Evolutionary conservation across 2,888 invertebrate species (phyloP).

Genomic region (Diploptera punctata): DNA sequence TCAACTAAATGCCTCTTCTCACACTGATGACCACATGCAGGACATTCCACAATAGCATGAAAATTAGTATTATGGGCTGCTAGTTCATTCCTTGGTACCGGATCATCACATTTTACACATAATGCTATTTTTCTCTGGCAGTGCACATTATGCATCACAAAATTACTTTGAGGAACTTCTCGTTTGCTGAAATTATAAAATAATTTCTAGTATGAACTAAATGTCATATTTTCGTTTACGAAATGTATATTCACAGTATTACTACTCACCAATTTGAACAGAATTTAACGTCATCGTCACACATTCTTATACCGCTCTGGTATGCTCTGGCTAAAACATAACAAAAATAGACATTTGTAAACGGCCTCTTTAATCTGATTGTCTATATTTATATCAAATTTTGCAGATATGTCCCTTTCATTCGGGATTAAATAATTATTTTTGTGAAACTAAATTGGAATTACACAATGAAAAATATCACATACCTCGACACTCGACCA

Average conservation of each 20-base stretch:
- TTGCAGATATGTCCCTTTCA: no score
- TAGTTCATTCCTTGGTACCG: constrained; percentile 65
- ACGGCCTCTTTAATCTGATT: no score
- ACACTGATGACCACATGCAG: constrained; percentile 51
- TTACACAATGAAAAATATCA: no score
- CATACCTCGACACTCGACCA: no score
- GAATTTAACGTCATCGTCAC: constrained; percentile 56
- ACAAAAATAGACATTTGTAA: not conserved
- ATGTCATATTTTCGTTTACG: not conserved
- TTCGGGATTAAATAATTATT: no score
- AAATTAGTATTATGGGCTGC: constrained; percentile 61
- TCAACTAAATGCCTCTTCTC: constrained; percentile 51
- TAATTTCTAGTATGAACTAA: not conserved
- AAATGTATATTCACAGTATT: not conserved
- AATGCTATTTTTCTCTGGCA: constrained; percentile 71
- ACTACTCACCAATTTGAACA: constrained; percentile 62
- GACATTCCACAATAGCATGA: constrained; percentile 58
- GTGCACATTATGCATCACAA: constrained; percentile 72
- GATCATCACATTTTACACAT: constrained; percentile 72
- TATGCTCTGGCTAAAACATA: constrained; percentile 8
- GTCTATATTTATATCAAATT: no score
- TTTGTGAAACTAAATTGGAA: no score
- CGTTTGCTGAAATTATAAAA: constrained; percentile 63
- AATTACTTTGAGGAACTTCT: constrained; percentile 70
- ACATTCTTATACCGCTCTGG: constrained; percentile 42